These are phyloP conservation scores for Microplitis demolitor DNA, from an alignment of 1,140 invertebrate genomes.

Conservation along the genomic window DNA sequence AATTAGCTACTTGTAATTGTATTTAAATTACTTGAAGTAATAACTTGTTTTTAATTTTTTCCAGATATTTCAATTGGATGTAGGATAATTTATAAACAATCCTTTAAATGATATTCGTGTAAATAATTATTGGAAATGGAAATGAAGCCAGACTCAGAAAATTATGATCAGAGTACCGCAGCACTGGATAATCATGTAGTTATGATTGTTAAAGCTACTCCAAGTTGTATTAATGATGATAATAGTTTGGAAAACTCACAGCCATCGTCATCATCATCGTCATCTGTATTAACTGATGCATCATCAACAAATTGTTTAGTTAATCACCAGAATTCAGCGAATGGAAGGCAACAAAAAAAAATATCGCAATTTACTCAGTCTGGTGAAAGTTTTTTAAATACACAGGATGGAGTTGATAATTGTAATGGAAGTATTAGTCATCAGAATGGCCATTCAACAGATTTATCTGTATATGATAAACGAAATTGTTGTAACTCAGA, in stretches of 20 bases:
- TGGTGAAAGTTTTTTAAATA: conserved; percentile 1
- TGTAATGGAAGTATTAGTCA: neutral
- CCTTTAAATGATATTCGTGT: neutral
- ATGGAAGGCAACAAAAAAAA: neutral
- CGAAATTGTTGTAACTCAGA: neutral
- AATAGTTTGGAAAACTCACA: neutral
- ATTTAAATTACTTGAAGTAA: neutral
- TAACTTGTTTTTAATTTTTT: neutral
- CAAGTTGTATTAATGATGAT: conserved; percentile 16
- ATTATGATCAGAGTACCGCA: conserved; percentile 2
- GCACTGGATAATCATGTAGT: conserved; percentile 8
- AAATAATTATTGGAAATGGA: conserved; percentile 18
- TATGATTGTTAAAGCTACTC: conserved; percentile 12
- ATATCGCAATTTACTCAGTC: neutral
- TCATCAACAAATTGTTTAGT: neutral
- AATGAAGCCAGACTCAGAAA: conserved; percentile 22
- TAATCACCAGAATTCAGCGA: neutral
- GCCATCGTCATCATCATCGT: neutral
- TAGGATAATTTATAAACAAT: neutral
- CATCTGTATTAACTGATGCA: neutral
- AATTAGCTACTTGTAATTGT: neutral
- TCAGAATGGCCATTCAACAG: neutral
- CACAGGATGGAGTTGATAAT: neutral
- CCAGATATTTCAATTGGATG: neutral
- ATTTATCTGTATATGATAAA: neutral